Evolutionary conservation across 2,797 vertebrate species (phyloP).

Genomic region (Siniperca scherzeri): DNA sequence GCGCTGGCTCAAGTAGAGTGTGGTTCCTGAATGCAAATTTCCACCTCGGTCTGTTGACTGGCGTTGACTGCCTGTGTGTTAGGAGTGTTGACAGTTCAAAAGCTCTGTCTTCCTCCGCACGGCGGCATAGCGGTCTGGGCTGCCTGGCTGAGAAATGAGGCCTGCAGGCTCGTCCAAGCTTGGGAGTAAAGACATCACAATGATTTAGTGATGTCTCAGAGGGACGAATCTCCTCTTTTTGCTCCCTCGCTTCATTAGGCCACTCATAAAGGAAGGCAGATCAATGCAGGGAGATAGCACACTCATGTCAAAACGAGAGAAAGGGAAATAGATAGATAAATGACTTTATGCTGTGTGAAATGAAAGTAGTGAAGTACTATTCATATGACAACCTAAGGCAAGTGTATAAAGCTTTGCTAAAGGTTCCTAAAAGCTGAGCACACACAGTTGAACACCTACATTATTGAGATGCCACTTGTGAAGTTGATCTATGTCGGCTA

Average conservation of each 20-base stretch:
- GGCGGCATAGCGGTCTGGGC: constrained; percentile 30
- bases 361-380: constrained; percentile 36
- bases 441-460: constrained; percentile 25
- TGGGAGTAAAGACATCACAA: constrained; percentile 73
- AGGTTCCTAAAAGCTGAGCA: constrained; percentile 44
- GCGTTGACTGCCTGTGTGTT: constrained; percentile 34
- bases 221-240: constrained; percentile 69
- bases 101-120: constrained; percentile 51
- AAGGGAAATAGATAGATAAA: constrained; percentile 55
- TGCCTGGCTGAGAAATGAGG: constrained; percentile 62
- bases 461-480: constrained; percentile 22
- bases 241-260: constrained; percentile 76
- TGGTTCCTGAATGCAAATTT: constrained; percentile 73
- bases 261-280: constrained; percentile 75
- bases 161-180: constrained; percentile 46
- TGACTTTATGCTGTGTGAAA: constrained; percentile 58
- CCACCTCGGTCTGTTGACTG: constrained; percentile 24
- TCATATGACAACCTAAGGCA: constrained; percentile 56
- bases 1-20: constrained; percentile 48
- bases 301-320: constrained; percentile 39
- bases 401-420: constrained; percentile 32
- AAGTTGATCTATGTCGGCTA: constrained; percentile 23
- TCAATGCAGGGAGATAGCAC: constrained; percentile 70
- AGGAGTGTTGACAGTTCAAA: constrained; percentile 64
- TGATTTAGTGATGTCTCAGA: constrained; percentile 74